Evolutionary conservation across 2,113 vertebrate species (phyloP).

Genomic region (Eulacestoma nigropectus): DNA sequence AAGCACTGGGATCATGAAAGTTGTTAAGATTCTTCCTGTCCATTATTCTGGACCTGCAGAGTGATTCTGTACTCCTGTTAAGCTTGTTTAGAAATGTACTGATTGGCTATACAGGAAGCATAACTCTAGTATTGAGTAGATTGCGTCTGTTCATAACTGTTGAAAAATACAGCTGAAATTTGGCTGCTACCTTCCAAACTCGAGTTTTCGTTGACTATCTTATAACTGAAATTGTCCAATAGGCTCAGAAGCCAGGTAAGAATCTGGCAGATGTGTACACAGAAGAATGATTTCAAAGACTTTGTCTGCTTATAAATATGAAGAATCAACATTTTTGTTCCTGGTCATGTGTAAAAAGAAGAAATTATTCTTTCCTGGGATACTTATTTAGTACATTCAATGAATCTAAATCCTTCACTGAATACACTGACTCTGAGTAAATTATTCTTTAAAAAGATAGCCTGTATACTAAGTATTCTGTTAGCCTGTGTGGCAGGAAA

Average conservation of each 20-base stretch:
- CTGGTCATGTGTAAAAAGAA: neutral
- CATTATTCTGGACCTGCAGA: neutral
- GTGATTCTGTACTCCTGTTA: neutral
- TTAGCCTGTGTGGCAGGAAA: neutral
- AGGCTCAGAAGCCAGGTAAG: neutral
- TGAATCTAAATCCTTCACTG: neutral
- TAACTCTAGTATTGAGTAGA: neutral
- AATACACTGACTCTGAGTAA: neutral
- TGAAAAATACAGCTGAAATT: neutral
- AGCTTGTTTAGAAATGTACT: neutral
- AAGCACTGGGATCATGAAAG: neutral
- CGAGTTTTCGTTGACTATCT: neutral
- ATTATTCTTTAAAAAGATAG: neutral
- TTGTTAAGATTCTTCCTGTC: neutral
- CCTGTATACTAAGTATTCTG: neutral
- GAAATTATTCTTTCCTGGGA: neutral
- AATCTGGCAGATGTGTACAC: neutral
- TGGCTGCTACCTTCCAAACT: neutral
- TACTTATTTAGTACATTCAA: neutral
- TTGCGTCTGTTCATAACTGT: accelerated
- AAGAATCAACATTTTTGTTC: neutral
- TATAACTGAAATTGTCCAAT: neutral
- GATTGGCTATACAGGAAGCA: neutral
- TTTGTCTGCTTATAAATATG: neutral
- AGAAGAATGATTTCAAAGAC: neutral